Base-by-base conservation (phyloP, 2,888 invertebrate genomes). In the Leucania comma region DNA sequence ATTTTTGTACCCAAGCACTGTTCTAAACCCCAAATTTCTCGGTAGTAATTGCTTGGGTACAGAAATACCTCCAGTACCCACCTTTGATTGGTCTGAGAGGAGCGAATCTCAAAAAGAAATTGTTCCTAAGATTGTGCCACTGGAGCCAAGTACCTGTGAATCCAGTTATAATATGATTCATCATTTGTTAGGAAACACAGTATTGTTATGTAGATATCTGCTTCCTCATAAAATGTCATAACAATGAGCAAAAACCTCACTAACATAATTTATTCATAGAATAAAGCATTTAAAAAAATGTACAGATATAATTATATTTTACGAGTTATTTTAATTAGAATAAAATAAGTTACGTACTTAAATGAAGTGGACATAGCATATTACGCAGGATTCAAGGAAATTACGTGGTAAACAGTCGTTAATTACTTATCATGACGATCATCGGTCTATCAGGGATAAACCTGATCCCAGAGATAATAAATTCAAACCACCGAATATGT, bases 91-190 rank as follows among this genome's bases (percentile, higher is more conserved):
- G 14, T 59, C 54, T 75, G 42, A 35, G 32, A 56, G 56, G 62
- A 57, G 65, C n/a, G 3, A 75, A 22, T 53, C 69, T 63, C 69
- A n/a, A 20, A 59, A 67, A 56, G 26, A 50, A 35, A 73, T 75
- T 59, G 51, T 68, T 64, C n/a, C 69, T 80, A 65, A 42, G 12
- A 57, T 32, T 51, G 61, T 63, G 50, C 80, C 75, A 69, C 65
- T 66, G 69, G 59, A 63, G 20, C 75, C 80, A 80, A 63, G 69
- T 56, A 78, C 78, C 78, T 78, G 80, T 53, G 69, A 75, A 78
- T 56, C 63, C 77, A 68, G 68, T 80, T 29, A 75, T 64, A 58
- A 76, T 59, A 38, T 35, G 26, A 50, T 56, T 56, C 38, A 68
- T 54, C 22, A 48, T 54, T 35, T 46, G n/a, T 46, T 53, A 42